A percentile compares a stretch with the other conserved stretches of the same genome.
phyloP scores from a whole-genome alignment of 2,888 invertebrate species.

The Priocnemis perturbator region DNA sequence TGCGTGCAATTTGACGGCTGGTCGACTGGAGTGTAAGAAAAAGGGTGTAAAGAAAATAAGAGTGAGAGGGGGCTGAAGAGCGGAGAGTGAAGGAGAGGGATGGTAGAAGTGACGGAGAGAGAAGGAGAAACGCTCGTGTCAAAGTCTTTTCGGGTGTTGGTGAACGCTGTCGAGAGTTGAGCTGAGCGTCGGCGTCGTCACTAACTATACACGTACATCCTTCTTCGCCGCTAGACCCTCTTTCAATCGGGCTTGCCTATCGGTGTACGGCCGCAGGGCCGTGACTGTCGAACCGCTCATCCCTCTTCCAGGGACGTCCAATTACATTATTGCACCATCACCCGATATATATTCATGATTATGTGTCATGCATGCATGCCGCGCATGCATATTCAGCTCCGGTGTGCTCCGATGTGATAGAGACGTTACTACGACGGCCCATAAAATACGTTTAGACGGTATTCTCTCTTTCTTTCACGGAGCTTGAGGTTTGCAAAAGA shows the following conservation, averaged over 20 bases:
- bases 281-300: conserved; percentile 16
- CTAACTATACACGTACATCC: too few relatives aligned
- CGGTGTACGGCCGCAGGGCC: too few relatives aligned
- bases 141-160: conserved; percentile 1
- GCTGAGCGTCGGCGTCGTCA: too few relatives aligned
- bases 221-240: too few relatives aligned
- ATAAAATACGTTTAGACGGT: conserved; percentile 68
- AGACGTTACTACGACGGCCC: conserved; percentile 65
- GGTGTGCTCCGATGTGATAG: conserved; percentile 60
- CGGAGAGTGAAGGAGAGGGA: not conserved
- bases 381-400: conserved; percentile 67
- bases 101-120: not conserved
- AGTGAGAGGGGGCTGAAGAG: not conserved
- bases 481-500: conserved; percentile 2
- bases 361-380: conserved; percentile 59
- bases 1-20: too few relatives aligned
- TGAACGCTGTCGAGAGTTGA: not conserved
- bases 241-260: too few relatives aligned
- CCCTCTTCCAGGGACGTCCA: conserved; percentile 25
- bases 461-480: conserved; percentile 31
- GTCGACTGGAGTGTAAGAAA: not conserved
- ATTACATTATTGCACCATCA: conserved; percentile 55
- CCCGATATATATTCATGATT: conserved; percentile 60
- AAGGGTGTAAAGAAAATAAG: not conserved
- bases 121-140: not conserved